Evolutionary conservation across 2,113 vertebrate species (phyloP), one percentile per base, ranked within the genome.

Genomic region (Cyprinodon tularosa): DNA sequence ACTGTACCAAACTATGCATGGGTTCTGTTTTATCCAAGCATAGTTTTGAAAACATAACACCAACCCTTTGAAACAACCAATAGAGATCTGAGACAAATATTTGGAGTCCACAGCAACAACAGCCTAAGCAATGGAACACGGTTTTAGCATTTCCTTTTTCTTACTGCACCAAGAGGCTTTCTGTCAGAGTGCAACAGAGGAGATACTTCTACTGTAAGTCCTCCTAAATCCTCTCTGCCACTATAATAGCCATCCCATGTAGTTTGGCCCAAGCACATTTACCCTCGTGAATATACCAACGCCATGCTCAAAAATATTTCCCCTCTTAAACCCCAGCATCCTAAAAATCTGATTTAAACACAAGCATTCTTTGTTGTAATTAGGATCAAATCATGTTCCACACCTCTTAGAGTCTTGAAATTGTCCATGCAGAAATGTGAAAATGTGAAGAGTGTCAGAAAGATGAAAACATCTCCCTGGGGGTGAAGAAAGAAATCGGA

Each of bases 191-290:
- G 57, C 1, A 22, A 72, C 71, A 71, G 68, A 53, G 72, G 68
- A 76, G 68, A 68, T 40, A 40, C 85, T 81, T 81, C 76, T 39
- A 62, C 66, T 10, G 29, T 81, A 29, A 86, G 86, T 74, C 77
- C 75, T 71, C 42, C 81, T 47, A 73, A 83, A 86, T 82, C 79
- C 77, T 63, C 65, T 39, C 62, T 53, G 68, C 64, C 22, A 78
- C 48, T 76, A 67, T 68, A 74, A 83, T 62, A 12, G 63, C 60
- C 78, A 50, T 74, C 66, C 66, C 29, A 40, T 4, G 50, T 45
- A 44, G 77, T 65, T 40, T 7, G 29, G 64, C 74, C 68, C 69
- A 11, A 87, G 81, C 86, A 79, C 77, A 66, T 77, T 78, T 65
- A 38, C 36, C 53, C 57, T 44, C 38, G 17, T 75, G 37, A 72